Percentiles rank a stretch among this genome's conserved stretches.
Conservation (phyloP, 1,140 invertebrate species). For the Cheumatopsyche charites region DNA sequence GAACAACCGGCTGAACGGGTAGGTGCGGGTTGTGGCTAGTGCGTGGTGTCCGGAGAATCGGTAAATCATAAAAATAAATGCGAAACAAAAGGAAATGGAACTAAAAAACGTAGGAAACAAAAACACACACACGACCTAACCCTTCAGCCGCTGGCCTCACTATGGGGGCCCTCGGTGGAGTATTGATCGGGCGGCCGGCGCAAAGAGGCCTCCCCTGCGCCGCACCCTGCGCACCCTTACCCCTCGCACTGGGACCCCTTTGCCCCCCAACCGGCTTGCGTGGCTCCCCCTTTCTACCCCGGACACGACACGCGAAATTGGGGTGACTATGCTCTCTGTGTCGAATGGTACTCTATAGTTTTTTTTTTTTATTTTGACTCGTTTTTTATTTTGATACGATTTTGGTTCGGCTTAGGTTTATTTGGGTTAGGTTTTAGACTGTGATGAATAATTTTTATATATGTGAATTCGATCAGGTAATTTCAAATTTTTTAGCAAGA, state of each 20-base stretch:
- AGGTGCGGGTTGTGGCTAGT: not conserved
- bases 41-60: conserved; percentile 32
- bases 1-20: not conserved
- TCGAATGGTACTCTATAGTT: no score
- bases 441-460: no score
- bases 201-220: conserved; percentile 25
- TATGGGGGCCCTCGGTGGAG: conserved; percentile 40
- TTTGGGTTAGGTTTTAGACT: no score
- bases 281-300: not conserved
- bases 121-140: conserved; percentile 49
- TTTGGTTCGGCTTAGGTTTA: no score
- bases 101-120: conserved; percentile 48
- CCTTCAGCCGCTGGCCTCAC: conserved; percentile 48
- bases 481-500: no score
- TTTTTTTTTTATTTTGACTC: no score
- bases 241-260: not conserved
- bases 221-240: not conserved
- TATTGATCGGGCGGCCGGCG: conserved; percentile 44
- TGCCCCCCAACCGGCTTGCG: not conserved
- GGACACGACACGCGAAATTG: no score
- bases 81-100: conserved; percentile 50
- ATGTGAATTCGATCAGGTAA: no score
- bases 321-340: no score
- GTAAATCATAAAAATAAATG: conserved; percentile 48
- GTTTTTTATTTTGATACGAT: no score